Conservation (phyloP, 2,797 vertebrate genomes). For the Selene dorsalis region DNA sequence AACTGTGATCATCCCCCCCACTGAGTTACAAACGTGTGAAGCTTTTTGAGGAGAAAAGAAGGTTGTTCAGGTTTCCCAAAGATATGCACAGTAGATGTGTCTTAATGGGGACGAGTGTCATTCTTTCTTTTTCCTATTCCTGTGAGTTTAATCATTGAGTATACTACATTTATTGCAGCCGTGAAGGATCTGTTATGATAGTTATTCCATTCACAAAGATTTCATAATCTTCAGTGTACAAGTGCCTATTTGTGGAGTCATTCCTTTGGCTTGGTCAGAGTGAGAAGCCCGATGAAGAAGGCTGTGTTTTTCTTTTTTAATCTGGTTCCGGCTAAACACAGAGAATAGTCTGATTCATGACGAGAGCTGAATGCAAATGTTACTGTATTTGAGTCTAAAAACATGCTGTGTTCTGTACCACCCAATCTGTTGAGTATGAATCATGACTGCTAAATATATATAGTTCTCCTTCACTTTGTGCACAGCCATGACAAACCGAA, state of each 20-base stretch:
- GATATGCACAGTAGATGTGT: background rate
- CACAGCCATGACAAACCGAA: slow-evolving; percentile 66
- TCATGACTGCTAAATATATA: slow-evolving; percentile 73
- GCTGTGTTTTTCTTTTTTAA: background rate
- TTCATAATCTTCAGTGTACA: slow-evolving; percentile 2
- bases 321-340: too few relatives aligned
- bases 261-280: background rate
- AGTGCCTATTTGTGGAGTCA: background rate
- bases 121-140: background rate
- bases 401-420: slow-evolving; percentile 33
- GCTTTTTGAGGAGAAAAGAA: slow-evolving; percentile 2
- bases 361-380: slow-evolving; percentile 27
- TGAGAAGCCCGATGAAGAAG: background rate
- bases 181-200: background rate
- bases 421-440: slow-evolving; percentile 72
- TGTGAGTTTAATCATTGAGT: background rate
- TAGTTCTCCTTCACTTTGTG: slow-evolving; percentile 51
- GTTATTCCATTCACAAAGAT: background rate
- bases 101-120: background rate
- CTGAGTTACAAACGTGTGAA: slow-evolving; percentile 16
- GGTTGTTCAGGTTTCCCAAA: slow-evolving; percentile 5
- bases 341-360: background rate
- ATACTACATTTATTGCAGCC: background rate
- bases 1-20: slow-evolving; percentile 35
- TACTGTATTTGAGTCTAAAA: slow-evolving; percentile 38